Conservation (phyloP, 2,888 invertebrate genomes). For the Nebria brevicollis region DNA sequence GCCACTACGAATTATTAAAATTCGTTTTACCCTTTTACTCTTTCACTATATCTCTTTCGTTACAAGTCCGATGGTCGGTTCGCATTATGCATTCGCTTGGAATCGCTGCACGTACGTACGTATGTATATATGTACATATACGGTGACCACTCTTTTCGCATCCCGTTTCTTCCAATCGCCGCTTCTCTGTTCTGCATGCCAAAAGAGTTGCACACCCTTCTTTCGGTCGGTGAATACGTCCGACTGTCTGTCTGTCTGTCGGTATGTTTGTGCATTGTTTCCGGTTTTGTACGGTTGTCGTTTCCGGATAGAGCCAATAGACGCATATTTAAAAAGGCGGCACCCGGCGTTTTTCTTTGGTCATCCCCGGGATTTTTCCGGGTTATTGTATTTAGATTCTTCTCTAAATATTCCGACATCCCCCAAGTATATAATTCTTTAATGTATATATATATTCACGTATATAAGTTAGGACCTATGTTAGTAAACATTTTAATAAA, state of each 20-base stretch:
- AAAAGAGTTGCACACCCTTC: not conserved
- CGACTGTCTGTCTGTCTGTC: not conserved
- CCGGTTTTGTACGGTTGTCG: constrained; percentile 13
- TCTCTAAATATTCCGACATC: not conserved
- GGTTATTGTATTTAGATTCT: not conserved
- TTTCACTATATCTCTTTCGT: constrained; percentile 58
- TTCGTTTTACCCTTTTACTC: constrained; percentile 58
- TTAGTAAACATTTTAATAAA: not conserved
- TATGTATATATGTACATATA: not conserved
- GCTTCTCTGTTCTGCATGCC: not conserved
- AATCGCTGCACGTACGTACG: constrained; percentile 22
- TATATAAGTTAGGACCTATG: no score
- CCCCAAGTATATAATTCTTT: no score
- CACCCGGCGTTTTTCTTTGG: not conserved
- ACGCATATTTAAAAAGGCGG: not conserved
- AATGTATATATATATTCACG: no score
- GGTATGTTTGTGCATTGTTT: constrained; percentile 5
- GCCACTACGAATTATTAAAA: constrained; percentile 59
- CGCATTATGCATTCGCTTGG: constrained; percentile 45
- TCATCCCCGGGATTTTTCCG: not conserved
- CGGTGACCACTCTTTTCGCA: not conserved
- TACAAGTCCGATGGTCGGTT: constrained; percentile 27
- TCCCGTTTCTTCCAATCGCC: not conserved
- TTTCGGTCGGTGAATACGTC: not conserved
- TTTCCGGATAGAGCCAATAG: constrained; percentile 14